Evolutionary conservation across 2,113 vertebrate genomes (phyloP).

Genomic region (Xiphophorus maculatus): DNA sequence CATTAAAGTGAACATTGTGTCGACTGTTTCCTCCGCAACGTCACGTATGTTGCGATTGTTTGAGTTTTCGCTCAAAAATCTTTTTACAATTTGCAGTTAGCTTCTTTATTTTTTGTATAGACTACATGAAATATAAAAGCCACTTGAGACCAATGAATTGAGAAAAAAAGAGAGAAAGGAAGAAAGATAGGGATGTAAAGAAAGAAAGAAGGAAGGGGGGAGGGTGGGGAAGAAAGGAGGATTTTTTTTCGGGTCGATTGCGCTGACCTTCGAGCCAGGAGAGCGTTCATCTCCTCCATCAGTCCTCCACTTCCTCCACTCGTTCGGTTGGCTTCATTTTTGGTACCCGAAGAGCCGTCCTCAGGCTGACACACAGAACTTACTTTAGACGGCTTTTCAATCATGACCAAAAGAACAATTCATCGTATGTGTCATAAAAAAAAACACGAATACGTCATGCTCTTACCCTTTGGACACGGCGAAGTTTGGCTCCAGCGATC

Average conservation of each 20-base stretch:
- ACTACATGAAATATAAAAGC: no score
- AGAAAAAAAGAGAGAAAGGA: no score
- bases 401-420: neutral
- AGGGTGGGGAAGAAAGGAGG: neutral
- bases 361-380: conserved; percentile 82
- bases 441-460: neutral
- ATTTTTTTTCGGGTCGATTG: neutral
- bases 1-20: no score
- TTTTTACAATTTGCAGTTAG: no score
- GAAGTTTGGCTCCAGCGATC: conserved; percentile 97
- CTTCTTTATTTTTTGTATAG: no score
- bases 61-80: no score
- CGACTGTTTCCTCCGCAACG: no score
- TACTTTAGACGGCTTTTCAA: neutral
- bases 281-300: conserved; percentile 99
- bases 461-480: conserved; percentile 93
- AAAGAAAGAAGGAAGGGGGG: neutral
- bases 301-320: conserved; percentile 93
- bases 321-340: conserved; percentile 92
- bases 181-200: neutral
- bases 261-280: conserved; percentile 92
- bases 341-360: conserved; percentile 84
- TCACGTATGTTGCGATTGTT: no score
- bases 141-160: no score
- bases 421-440: neutral